Evolutionary conservation across 2,797 vertebrate species (phyloP), one percentile per base, ranked within the genome.

Genomic region (Eospalax fontanierii): DNA sequence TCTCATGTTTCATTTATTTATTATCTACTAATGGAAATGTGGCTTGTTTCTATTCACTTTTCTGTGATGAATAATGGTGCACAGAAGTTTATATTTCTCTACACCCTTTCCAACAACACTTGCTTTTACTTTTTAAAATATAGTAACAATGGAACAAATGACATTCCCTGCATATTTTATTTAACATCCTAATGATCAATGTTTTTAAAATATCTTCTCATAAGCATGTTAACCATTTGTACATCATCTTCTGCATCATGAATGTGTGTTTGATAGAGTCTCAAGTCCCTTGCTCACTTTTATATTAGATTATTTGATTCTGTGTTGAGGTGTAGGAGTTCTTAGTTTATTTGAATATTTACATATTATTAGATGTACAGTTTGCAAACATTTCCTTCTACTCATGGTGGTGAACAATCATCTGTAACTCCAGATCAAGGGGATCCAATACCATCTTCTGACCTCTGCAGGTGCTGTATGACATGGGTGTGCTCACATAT

Each of bases 371-470:
- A 87, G 71, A 87, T 3, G 57, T 18, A 54, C 4, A 33, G 50
- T 54, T 89, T 87, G 16, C 30, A 88, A 90, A 57, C 71, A 57
- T 76, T 82, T 96, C 78, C 15, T 71, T 54, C 28, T 9, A 35
- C 79, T 66, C 43, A 54, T 15, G 8, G 50, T 54, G 14, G 50
- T 12, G 9, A 54, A 54, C 50, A 10, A 54, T 12, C 7, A 14
- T 54, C 7, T 12, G 14, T 54, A 54, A 54, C 50, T 54, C 12
- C 8, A 15, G 2, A 9, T 54, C 50, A 7, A 54, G 14, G 50
- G 50, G 14, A 54, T 10, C 50, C 11, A 46, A 46, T 11, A 46
- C 11, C 46, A 5, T 14, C 50, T 15, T 54, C 50, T 54, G 50
- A 12, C 50, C 50, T 54, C 50, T 54, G 50, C 2, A 12, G 50